These are phyloP conservation scores for Limonius californicus DNA, from an alignment of 1,140 invertebrate genomes.

Conservation along the genomic window DNA sequence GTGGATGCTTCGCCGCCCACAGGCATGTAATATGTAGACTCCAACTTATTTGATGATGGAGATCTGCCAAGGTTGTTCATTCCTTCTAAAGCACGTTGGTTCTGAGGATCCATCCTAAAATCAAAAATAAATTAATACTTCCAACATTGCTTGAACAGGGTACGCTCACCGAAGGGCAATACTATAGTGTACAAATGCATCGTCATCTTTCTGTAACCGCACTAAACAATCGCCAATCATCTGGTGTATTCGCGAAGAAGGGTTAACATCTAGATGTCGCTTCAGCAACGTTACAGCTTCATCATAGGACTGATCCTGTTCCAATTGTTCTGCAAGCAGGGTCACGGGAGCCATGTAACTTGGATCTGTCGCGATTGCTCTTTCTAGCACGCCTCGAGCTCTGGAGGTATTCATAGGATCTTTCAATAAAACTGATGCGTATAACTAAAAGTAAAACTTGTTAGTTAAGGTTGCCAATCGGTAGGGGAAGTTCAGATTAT, in stretches of 20 bases:
- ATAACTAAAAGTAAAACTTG: too few relatives aligned
- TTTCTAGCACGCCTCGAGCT: slow-evolving; percentile 57
- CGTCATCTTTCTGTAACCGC: slow-evolving; percentile 58
- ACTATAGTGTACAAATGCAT: slow-evolving; percentile 68
- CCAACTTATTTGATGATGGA: slow-evolving; percentile 50
- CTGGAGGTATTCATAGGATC: slow-evolving; percentile 65
- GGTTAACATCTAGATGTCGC: slow-evolving; percentile 58
- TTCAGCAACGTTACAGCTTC: slow-evolving; percentile 57
- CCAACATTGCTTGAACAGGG: too few relatives aligned
- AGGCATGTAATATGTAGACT: slow-evolving; percentile 53
- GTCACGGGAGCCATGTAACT: slow-evolving; percentile 65
- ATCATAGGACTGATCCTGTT: slow-evolving; percentile 59
- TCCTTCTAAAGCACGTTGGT: slow-evolving; percentile 64
- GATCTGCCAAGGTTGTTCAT: slow-evolving; percentile 62
- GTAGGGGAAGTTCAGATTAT: too few relatives aligned
- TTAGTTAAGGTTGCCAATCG: too few relatives aligned
- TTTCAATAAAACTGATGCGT: slow-evolving; percentile 62
- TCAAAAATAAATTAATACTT: slow-evolving; percentile 18
- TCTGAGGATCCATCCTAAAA: slow-evolving; percentile 61
- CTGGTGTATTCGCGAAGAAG: slow-evolving; percentile 64
- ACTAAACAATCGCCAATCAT: slow-evolving; percentile 63
- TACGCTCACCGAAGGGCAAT: slow-evolving; percentile 54
- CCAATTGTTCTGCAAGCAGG: slow-evolving; percentile 60
- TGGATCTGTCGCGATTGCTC: slow-evolving; percentile 63
- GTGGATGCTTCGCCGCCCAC: slow-evolving; percentile 40